Base-by-base conservation (phyloP, 2,888 invertebrate species). In the Chrysotoxum bicinctum region DNA sequence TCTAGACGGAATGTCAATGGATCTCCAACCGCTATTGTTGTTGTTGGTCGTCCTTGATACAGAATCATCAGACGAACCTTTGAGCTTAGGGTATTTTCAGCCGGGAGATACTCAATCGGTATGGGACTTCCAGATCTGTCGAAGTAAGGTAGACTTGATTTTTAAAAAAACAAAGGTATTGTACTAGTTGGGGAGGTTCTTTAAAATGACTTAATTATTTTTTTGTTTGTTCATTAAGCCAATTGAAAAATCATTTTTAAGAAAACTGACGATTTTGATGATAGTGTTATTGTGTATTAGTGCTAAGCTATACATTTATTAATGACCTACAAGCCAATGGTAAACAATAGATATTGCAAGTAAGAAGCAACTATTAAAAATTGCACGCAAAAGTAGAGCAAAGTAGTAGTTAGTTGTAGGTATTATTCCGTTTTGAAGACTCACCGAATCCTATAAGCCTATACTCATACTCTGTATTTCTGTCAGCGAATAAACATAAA, bases 21-120 rank as follows among this genome's bases (percentile, higher is more conserved):
- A 92, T 98, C 98, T 0, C 98, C 98, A 3, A 98, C 98, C 8
- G 98, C 98, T 56, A 98, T 98, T 1, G 97, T 98, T 0, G 97
- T 98, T 0, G 98, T 98, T 0, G 98, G 97, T 88, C 97, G 93
- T 52, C 97, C 97, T 92, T 98, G 97, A 90, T 98, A 98, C 58
- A 98, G 91, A 88, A 98, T 97, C 89, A 94, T 92, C 86, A 98
- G 92, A 19, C 97, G 94, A 1, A 98, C 97, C 90, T 97, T 96
- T 0, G 97, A 97, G 90, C 97, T 97, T 43, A 98, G 92, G 0
- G 97, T 96, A 89, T 98, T 98, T 90, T 98, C 97, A 14, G 97
- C 97, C 21, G 98, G 98, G 7, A 98, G 93, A 90, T 97, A 97
- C 91, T 98, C 98, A 74, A 98, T 97, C 12, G 97, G 98, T 87